Base-by-base conservation (phyloP, 2,888 invertebrate species). In the Tetramorium bicarinatum region DNA sequence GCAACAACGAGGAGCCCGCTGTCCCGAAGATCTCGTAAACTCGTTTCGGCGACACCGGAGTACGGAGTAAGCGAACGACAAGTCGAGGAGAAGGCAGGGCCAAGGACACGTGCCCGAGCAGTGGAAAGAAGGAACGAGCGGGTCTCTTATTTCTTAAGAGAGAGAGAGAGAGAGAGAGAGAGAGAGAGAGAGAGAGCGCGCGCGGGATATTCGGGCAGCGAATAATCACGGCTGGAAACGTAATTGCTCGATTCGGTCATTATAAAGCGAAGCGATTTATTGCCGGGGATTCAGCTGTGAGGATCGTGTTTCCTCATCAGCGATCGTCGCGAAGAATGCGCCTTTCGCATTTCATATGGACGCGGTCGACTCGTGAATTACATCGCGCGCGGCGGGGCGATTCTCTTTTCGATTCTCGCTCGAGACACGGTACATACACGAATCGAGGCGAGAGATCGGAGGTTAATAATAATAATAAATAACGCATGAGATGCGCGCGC, bases 11-110 rank as follows among this genome's bases (percentile, higher is more conserved):
- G 83, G 29, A 76, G 83, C 69, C 84, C 83, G 52, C 81, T 87
- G 79, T 82, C 79, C 62, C 81, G 84, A 82, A 83, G 83, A 87
- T 90, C 87, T 87, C 90, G 85, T 90, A 90, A 90, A 90, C 85
- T 84, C 84, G 90, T 90, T 87, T 74, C 69, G 59, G 80, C 44
- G 74, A 64, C 61, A 77, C 76, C 29, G 29, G 29, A 71, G 56
- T 49, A 41, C 56, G 79, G 61, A 54, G 44, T 13, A 41, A 64
- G 6, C n/a, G 80, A 64, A 54, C 61, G 41, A 52, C 34, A 61
- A 75, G 62, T 21, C 56, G n/a, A 15, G 80, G 80, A 61, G 47
- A 69, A 47, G 52, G 49, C 47, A 75, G 47, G 61, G 54, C 75
- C 56, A 83, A 54, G 38, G 38, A 67, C 49, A 66, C 80, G 79